Evolutionary conservation across 2,113 vertebrate species (phyloP).

Genomic region (Protobothrops flavoviridis): DNA sequence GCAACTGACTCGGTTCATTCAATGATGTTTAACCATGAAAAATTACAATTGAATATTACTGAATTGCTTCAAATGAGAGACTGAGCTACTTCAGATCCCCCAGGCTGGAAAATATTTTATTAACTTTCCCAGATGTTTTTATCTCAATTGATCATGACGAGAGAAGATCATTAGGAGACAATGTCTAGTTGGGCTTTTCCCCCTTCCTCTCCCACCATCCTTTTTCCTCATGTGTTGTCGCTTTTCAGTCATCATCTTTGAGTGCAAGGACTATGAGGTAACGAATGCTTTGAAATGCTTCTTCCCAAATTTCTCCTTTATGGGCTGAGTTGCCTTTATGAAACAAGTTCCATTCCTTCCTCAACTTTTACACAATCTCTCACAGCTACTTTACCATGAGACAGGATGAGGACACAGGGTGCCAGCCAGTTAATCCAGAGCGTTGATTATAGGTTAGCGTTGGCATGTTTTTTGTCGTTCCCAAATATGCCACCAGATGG

Average conservation of each 20-base stretch:
- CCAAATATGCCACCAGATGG: slow-evolving; percentile 48
- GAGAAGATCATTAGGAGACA: neutral
- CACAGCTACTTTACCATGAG: neutral
- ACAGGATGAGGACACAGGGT: neutral
- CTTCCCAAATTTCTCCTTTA: neutral
- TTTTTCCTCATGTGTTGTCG: neutral
- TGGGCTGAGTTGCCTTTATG: neutral
- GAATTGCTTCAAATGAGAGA: neutral
- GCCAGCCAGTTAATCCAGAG: neutral
- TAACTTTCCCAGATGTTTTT: neutral
- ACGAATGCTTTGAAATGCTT: neutral
- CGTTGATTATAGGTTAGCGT: neutral
- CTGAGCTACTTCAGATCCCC: neutral
- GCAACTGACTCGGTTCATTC: neutral
- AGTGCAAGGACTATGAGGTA: neutral
- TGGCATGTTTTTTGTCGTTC: neutral
- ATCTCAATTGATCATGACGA: neutral
- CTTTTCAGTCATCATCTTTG: neutral
- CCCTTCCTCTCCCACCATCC: neutral
- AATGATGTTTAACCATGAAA: neutral
- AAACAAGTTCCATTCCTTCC: neutral
- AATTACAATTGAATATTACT: neutral
- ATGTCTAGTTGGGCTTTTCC: neutral
- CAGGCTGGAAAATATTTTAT: neutral
- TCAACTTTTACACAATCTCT: neutral